Evolutionary conservation across 2,797 vertebrate genomes (phyloP).

Genomic region (Sebastolobus alascanus): DNA sequence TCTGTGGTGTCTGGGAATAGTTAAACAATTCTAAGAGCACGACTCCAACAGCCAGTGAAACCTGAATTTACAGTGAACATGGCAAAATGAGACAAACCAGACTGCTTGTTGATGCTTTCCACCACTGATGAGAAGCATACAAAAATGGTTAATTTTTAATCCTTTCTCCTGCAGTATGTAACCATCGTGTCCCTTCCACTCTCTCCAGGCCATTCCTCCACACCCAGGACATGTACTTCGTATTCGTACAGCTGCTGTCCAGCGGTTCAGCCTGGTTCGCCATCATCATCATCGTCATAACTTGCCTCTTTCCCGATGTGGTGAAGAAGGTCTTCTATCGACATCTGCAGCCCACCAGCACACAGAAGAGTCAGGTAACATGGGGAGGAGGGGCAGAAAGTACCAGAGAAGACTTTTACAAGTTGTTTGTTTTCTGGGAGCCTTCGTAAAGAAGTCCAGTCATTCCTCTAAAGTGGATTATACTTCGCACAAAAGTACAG

Average conservation of each 20-base stretch:
- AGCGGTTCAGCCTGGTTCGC: constrained; percentile 98
- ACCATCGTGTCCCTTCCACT: neutral
- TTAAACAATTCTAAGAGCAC: constrained; percentile 20
- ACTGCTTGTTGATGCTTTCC: neutral
- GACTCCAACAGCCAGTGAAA: neutral
- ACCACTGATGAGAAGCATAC: neutral
- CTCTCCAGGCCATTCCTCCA: constrained; percentile 94
- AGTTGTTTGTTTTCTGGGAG: neutral
- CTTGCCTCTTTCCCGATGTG: constrained; percentile 94
- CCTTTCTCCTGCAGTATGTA: neutral
- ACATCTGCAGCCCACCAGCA: constrained; percentile 93
- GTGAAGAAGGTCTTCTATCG: constrained; percentile 96
- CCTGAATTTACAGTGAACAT: constrained; percentile 20
- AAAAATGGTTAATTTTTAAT: neutral
- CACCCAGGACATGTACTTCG: constrained; percentile 98
- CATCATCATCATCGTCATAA: constrained; percentile 94
- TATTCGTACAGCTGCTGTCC: constrained; percentile 96
- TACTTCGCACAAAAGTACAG: neutral
- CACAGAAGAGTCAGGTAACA: constrained; percentile 96
- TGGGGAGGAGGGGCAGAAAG: neutral
- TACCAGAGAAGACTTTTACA: neutral
- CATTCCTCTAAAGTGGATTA: constrained; percentile 12
- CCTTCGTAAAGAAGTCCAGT: neutral
- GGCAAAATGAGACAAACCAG: neutral
- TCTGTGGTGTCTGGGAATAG: constrained; percentile 19